Conservation (phyloP, 2,797 vertebrate species). For the Parauchenoglanis ngamensis region DNA sequence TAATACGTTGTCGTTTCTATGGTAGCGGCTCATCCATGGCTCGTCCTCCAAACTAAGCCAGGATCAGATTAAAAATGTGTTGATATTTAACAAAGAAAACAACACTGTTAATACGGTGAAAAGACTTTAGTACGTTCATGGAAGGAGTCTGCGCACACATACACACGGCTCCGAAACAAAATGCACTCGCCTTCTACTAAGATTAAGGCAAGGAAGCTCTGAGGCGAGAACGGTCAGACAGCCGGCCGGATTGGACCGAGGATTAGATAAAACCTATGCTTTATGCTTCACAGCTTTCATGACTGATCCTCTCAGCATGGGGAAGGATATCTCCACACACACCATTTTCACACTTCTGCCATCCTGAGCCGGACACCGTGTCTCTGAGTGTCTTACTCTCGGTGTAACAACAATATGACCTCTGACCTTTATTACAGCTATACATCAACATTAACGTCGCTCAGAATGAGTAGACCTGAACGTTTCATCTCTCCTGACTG, state of each 20-base stretch:
- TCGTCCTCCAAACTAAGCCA: neutral
- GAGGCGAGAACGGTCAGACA: neutral
- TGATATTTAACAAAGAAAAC: neutral
- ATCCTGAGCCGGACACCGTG: neutral
- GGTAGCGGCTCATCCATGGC: neutral
- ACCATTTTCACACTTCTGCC: neutral
- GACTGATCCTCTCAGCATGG: slow-evolving; percentile 30
- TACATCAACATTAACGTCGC: neutral
- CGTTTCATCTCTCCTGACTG: too few relatives aligned
- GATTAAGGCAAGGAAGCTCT: neutral
- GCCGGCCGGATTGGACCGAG: slow-evolving; percentile 13
- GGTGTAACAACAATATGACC: neutral
- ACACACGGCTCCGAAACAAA: neutral
- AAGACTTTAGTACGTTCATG: too few relatives aligned
- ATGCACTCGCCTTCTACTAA: neutral
- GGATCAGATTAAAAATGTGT: neutral
- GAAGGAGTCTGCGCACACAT: neutral
- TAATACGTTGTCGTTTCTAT: neutral
- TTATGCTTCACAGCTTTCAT: slow-evolving; percentile 32
- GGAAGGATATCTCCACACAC: slow-evolving; percentile 26
- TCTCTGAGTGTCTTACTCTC: neutral
- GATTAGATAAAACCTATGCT: slow-evolving; percentile 36
- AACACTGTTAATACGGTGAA: too few relatives aligned
- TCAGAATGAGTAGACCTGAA: too few relatives aligned
- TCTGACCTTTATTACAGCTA: neutral